Conservation (phyloP, 2,888 invertebrate species). For the Leptinotarsa juncta region DNA sequence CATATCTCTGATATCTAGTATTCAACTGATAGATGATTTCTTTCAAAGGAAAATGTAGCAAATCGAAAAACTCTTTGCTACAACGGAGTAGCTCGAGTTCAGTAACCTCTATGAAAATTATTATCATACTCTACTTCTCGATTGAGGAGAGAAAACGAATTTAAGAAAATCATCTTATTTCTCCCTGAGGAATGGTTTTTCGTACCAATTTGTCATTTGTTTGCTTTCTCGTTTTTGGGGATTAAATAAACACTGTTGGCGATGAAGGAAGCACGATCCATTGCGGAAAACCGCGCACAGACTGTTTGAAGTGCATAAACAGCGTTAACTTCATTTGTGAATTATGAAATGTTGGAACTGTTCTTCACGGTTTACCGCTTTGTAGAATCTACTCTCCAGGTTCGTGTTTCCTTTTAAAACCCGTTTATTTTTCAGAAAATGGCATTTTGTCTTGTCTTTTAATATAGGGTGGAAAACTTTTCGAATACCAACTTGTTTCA, state of each 20-base stretch:
- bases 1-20: too few species aligned
- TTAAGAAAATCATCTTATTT: background rate
- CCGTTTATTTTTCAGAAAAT: too few species aligned
- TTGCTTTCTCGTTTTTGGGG: background rate
- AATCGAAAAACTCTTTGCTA: too few species aligned
- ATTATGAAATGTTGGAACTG: constrained; percentile 3
- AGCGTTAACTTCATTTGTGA: constrained; percentile 9
- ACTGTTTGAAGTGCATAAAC: constrained; percentile 18
- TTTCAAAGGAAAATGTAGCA: too few species aligned
- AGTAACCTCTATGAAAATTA: background rate
- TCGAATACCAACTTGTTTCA: too few species aligned
- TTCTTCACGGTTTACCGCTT: background rate
- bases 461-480: too few species aligned
- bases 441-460: too few species aligned
- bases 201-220: constrained; percentile 4
- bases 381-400: background rate
- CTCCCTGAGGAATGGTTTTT: background rate
- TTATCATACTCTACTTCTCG: background rate
- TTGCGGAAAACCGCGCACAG: background rate
- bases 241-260: constrained; percentile 14
- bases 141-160: background rate
- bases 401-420: background rate
- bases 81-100: background rate
- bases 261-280: constrained; percentile 8
- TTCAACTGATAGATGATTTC: too few species aligned